phyloP scores from a whole-genome alignment of 2,797 vertebrate genomes.

The Luscinia luscinia region DNA sequence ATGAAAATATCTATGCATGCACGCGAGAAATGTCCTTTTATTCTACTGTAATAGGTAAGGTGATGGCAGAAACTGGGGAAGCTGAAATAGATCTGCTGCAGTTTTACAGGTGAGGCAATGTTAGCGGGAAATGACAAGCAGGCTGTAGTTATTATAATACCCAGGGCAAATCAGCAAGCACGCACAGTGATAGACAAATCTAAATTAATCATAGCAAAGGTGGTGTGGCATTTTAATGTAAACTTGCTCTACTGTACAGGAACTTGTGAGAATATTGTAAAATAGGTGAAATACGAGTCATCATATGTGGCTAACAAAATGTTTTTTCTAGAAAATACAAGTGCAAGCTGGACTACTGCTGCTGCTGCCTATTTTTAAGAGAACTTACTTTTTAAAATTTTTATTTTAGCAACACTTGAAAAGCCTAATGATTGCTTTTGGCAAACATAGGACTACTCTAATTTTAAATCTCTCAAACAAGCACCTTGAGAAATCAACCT shows the following conservation, averaged over 20 bases:
- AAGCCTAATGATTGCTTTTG: constrained; percentile 54
- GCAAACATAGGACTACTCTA: constrained; percentile 21
- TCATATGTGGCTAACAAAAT: constrained; percentile 5
- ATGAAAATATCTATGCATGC: constrained; percentile 60
- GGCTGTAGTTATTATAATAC: constrained; percentile 76
- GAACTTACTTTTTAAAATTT: background rate
- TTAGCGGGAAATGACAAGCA: constrained; percentile 73
- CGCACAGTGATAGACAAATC: constrained; percentile 76
- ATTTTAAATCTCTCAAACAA: constrained; percentile 24
- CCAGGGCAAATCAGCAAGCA: constrained; percentile 76
- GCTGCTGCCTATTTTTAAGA: constrained; percentile 17
- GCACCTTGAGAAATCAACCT: background rate
- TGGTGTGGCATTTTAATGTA: constrained; percentile 75
- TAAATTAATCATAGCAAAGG: constrained; percentile 76
- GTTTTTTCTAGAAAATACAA: constrained; percentile 38
- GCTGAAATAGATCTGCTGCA: constrained; percentile 62
- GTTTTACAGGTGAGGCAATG: constrained; percentile 73
- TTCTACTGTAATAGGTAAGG: constrained; percentile 56
- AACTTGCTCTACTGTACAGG: constrained; percentile 48
- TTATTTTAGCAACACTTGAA: constrained; percentile 49
- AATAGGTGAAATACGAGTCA: constrained; percentile 25
- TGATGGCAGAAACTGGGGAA: constrained; percentile 45
- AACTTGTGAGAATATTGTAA: constrained; percentile 57
- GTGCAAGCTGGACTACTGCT: constrained; percentile 22
- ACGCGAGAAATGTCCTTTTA: constrained; percentile 65